These are phyloP conservation scores for Isichthys henryi DNA, from an alignment of 2,113 vertebrate species.

Conservation along the genomic window DNA sequence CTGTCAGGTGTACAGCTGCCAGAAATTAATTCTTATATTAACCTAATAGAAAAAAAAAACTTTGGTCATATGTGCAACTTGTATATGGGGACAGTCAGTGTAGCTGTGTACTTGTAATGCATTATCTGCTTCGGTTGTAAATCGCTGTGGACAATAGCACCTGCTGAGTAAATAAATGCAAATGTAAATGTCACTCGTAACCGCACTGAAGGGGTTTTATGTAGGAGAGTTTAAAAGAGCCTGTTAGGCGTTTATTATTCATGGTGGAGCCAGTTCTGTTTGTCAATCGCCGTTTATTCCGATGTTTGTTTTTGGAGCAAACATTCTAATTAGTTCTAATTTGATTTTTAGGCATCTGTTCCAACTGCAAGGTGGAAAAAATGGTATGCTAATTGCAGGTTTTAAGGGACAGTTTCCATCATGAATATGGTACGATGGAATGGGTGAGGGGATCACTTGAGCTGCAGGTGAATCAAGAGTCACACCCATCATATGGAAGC, in stretches of 20 bases:
- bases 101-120: neutral
- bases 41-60: neutral
- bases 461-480: neutral
- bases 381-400: neutral
- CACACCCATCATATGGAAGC: neutral
- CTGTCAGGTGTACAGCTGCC: neutral
- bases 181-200: neutral
- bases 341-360: neutral
- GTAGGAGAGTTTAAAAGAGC: neutral
- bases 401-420: neutral
- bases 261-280: neutral
- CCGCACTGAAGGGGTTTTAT: neutral
- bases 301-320: neutral
- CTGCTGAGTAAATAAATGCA: neutral
- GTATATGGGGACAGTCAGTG: neutral
- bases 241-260: neutral
- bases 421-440: neutral
- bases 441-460: neutral
- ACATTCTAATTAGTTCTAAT: neutral
- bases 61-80: neutral
- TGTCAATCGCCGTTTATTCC: neutral
- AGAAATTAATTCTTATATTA: neutral
- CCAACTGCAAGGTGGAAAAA: neutral
- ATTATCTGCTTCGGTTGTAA: neutral
- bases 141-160: neutral